Base-by-base conservation (phyloP, 2,113 vertebrate species). In the Rattus rattus region DNA sequence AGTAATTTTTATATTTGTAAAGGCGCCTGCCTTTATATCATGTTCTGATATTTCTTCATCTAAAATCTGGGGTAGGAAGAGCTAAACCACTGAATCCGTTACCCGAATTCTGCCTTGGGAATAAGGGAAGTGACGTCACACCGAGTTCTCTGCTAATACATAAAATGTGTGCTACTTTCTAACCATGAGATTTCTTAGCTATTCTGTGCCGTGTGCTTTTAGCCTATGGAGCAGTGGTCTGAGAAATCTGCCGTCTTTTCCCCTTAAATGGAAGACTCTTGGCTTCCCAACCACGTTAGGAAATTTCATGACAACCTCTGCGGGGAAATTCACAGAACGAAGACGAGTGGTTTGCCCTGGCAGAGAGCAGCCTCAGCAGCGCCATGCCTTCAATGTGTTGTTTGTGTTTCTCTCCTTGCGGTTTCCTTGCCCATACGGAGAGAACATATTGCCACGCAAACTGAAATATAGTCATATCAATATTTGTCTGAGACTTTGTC, bases 381-480 rank as follows among this genome's bases (percentile, higher is more conserved):
- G 43, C 19, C 75, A 20, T 72, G 69, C 84, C 91, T 91, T 87
- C 97, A 96, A 90, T 95, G 97, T 98, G 97, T 94, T 98, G 96
- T 97, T 98, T 98, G 91, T 81, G 16, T 90, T 97, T 95, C 89
- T 96, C 79, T 96, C 80, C 87, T 97, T 93, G 88, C 95, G 91
- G 92, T 84, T 97, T 96, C 83, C 49, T 96, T 91, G 93, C 86
- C 93, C 96, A 96, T 96, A 97, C 33, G 92, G 97, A 97, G 94
- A 61, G 95, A 97, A 90, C 97, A 98, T 95, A 96, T 94, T 97
- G 98, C 97, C 92, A 97, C 11, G 39, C 59, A 96, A 96, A 93
- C 90, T 90, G 72, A 98, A 98, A 87, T 98, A 96, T 96, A 98
- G 97, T 96, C 73, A 59, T 65, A 77, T 96, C 93, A 96, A 96